Percentiles rank a stretch among this genome's conserved stretches.
Conservation (phyloP, 2,888 invertebrate genomes). For the Conistra vaccinii region DNA sequence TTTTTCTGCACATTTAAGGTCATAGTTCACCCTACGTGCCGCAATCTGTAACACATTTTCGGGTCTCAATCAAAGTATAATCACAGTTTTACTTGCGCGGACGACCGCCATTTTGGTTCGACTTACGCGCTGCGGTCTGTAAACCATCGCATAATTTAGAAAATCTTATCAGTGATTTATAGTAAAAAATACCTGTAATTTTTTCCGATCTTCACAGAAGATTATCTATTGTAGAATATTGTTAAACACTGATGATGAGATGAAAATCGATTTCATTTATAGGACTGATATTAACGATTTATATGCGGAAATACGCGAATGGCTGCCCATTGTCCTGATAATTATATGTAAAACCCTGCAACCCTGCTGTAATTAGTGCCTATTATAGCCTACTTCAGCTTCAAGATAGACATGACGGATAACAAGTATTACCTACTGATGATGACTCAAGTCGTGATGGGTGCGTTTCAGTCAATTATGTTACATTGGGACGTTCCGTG, state of each 20-base stretch:
- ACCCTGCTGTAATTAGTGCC: slow-evolving; percentile 31
- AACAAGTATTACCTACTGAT: not conserved
- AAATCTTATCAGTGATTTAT: not conserved
- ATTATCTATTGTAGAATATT: slow-evolving; percentile 28
- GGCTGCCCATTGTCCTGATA: slow-evolving; percentile 61
- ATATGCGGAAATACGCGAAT: slow-evolving; percentile 53
- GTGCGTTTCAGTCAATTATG: not conserved
- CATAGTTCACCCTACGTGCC: too few species aligned
- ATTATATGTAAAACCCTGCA: slow-evolving; percentile 39
- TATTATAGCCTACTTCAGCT: slow-evolving; percentile 14
- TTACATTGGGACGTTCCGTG: too few species aligned
- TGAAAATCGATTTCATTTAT: slow-evolving; percentile 64
- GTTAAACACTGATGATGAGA: slow-evolving; percentile 52
- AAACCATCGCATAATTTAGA: not conserved
- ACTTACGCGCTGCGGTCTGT: too few species aligned
- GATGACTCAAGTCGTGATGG: slow-evolving; percentile 17
- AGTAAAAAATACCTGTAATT: slow-evolving; percentile 37
- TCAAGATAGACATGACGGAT: slow-evolving; percentile 1
- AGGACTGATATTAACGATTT: slow-evolving; percentile 49
- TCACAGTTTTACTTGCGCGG: too few species aligned
- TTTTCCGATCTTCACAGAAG: slow-evolving; percentile 2
- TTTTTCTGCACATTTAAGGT: too few species aligned
- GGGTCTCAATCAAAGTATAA: too few species aligned
- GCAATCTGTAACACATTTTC: too few species aligned
- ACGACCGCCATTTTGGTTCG: too few species aligned